Percentiles rank a stretch among this genome's conserved stretches.
Conservation (phyloP, 2,113 vertebrate genomes). For the Potamarius usumacintae region DNA sequence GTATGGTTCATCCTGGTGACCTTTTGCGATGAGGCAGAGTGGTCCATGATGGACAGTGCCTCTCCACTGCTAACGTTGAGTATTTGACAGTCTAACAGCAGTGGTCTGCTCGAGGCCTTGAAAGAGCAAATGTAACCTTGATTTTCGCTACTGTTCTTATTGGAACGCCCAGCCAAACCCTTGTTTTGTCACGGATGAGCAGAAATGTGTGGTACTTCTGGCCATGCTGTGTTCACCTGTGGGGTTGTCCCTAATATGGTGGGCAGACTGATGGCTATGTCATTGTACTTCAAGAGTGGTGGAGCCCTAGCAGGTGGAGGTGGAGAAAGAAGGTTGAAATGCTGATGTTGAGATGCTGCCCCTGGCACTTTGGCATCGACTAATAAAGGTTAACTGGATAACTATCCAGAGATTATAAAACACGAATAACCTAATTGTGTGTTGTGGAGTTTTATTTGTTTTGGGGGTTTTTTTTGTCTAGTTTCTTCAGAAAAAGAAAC, state of each 20-base stretch:
- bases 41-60: neutral
- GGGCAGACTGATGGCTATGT: neutral
- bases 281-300: neutral
- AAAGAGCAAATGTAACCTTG: neutral
- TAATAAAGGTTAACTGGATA: no score
- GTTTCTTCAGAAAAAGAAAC: neutral
- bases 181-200: neutral
- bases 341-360: constrained; percentile 14
- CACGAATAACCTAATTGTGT: neutral
- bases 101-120: neutral
- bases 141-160: neutral
- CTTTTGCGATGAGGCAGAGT: neutral
- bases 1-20: neutral
- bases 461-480: neutral
- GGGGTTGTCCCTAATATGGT: neutral
- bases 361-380: neutral
- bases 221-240: no score
- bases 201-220: no score
- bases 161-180: neutral
- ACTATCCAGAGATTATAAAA: neutral
- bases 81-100: neutral
- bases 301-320: neutral
- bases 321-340: neutral
- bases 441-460: no score
- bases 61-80: neutral